Conservation (phyloP, 2,113 vertebrate species). For the Oxyruncus cristatus region DNA sequence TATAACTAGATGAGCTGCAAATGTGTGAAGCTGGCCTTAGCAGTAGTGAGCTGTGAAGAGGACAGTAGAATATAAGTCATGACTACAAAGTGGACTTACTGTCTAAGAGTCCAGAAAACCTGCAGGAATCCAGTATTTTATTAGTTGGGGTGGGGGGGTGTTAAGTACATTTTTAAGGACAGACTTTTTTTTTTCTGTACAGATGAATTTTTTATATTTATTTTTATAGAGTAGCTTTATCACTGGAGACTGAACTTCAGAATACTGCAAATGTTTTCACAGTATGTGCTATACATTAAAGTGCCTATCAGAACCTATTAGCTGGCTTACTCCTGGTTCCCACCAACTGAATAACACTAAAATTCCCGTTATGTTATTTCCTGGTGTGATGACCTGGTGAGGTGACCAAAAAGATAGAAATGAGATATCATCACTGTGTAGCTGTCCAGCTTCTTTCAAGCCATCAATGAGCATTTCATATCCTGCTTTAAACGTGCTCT, state of each 20-base stretch:
- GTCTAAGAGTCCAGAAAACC: not conserved
- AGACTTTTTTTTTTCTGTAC: not conserved
- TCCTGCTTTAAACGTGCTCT: not conserved
- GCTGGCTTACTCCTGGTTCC: not conserved
- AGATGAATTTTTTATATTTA: not conserved
- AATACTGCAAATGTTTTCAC: not conserved
- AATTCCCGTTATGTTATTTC: not conserved
- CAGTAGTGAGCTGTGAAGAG: not conserved
- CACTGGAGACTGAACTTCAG: not conserved
- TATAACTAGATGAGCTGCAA: not conserved
- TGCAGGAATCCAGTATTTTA: not conserved
- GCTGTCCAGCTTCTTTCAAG: not conserved
- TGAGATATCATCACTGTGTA: not conserved
- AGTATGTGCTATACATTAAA: not conserved
- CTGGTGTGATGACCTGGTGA: not conserved
- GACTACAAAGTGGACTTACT: not conserved
- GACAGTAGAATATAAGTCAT: not conserved
- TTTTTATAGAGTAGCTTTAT: not conserved
- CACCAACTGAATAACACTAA: not conserved
- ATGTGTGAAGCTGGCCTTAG: not conserved
- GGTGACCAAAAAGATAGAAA: not conserved
- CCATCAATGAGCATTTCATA: not conserved
- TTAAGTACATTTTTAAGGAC: not conserved
- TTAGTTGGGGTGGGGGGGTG: not conserved
- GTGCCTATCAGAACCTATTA: not conserved